Evolutionary conservation across 1,140 invertebrate genomes (phyloP).

Genomic region (Kradibia gibbosae): DNA sequence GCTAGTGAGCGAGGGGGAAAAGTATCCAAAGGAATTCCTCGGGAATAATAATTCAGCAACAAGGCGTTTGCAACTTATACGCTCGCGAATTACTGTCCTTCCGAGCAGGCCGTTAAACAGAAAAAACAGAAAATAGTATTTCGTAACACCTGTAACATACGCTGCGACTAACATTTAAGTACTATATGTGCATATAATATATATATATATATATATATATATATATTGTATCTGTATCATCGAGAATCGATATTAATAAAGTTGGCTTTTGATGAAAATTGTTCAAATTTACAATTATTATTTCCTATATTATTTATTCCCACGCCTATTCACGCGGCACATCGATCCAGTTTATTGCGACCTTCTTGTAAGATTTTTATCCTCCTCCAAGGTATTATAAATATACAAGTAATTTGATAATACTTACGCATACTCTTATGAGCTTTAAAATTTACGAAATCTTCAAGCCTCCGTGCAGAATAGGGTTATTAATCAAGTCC

Average conservation of each 20-base stretch:
- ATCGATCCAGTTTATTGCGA: too few species aligned
- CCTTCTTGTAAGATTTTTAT: too few species aligned
- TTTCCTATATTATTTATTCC: too few species aligned
- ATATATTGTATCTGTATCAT: constrained; percentile 51
- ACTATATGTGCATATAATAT: constrained; percentile 53
- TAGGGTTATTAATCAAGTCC: neutral
- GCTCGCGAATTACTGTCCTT: constrained; percentile 25
- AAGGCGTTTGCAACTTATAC: neutral
- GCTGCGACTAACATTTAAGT: constrained; percentile 58
- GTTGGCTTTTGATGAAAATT: constrained; percentile 56
- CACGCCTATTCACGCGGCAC: too few species aligned
- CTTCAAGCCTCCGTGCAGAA: neutral
- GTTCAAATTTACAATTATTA: constrained; percentile 5
- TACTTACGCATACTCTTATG: too few species aligned
- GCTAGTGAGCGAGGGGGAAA: neutral
- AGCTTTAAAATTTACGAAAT: too few species aligned
- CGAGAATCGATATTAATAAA: constrained; percentile 57
- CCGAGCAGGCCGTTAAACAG: constrained; percentile 8
- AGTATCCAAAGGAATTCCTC: constrained; percentile 5
- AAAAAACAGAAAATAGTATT: constrained; percentile 46
- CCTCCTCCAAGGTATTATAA: too few species aligned
- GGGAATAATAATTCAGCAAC: constrained; percentile 3
- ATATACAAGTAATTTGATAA: too few species aligned
- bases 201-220: constrained; percentile 7
- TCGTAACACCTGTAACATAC: constrained; percentile 56